phyloP scores from a whole-genome alignment of 2,888 invertebrate species.

The Himalopsyche anomala region DNA sequence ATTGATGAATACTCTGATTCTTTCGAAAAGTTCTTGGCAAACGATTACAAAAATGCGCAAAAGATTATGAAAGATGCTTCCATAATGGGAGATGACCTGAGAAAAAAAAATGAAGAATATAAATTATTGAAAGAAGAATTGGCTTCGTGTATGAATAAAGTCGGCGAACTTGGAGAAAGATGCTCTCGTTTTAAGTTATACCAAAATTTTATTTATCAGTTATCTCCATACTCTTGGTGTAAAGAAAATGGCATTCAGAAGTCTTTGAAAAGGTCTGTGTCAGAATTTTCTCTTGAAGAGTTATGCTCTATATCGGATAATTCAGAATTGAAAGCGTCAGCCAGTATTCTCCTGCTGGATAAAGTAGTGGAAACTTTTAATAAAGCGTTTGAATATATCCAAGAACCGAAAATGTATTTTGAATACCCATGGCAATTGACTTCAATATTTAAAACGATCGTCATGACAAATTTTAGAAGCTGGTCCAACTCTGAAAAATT shows the following conservation, averaged over 20 bases:
- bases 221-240: slow-evolving; percentile 80
- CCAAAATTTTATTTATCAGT: slow-evolving; percentile 81
- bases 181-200: slow-evolving; percentile 81
- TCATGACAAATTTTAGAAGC: slow-evolving; percentile 80
- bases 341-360: slow-evolving; percentile 67
- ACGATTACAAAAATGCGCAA: slow-evolving; percentile 80
- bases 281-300: too few relatives aligned
- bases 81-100: slow-evolving; percentile 71
- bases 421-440: slow-evolving; percentile 76
- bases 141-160: slow-evolving; percentile 71
- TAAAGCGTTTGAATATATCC: slow-evolving; percentile 71
- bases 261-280: too few relatives aligned
- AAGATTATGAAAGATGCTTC: slow-evolving; percentile 75
- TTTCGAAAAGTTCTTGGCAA: slow-evolving; percentile 79
- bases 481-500: slow-evolving; percentile 79
- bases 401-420: slow-evolving; percentile 78
- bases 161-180: slow-evolving; percentile 79
- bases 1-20: slow-evolving; percentile 75
- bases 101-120: slow-evolving; percentile 72
- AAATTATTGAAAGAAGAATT: slow-evolving; percentile 72
- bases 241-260: background rate
- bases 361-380: slow-evolving; percentile 74
- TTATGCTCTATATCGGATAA: too few relatives aligned
- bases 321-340: background rate
- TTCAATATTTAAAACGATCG: slow-evolving; percentile 78